Percentiles rank a stretch among this genome's conserved stretches.
Conservation (phyloP, 1,140 invertebrate genomes). For the Periplaneta americana region DNA sequence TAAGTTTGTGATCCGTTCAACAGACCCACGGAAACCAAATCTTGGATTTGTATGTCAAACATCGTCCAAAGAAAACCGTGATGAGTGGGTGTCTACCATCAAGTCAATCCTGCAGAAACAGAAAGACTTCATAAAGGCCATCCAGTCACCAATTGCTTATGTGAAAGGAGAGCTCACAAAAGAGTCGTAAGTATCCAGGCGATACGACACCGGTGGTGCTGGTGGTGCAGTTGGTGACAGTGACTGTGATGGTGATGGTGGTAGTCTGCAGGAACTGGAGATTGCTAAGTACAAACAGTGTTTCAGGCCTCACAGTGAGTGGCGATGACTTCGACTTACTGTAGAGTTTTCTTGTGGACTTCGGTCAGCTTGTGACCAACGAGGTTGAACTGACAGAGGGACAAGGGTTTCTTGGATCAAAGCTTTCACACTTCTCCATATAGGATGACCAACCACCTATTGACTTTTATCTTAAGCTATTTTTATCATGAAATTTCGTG, state of each 20-base stretch:
- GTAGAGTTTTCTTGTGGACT: neutral
- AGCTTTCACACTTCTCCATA: neutral
- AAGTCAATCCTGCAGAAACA: conserved; percentile 83
- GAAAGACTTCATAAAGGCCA: conserved; percentile 80
- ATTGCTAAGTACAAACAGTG: neutral
- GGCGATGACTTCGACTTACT: neutral
- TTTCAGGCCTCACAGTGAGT: neutral
- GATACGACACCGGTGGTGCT: neutral
- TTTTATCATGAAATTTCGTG: neutral
- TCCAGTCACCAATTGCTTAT: conserved; percentile 91
- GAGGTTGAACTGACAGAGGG: neutral
- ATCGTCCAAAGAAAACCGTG: conserved; percentile 51
- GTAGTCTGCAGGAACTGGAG: neutral
- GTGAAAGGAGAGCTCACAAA: conserved; percentile 75
- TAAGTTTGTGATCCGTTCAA: conserved; percentile 78
- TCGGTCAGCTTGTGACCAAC: neutral
- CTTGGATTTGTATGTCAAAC: conserved; percentile 72
- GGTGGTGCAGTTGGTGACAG: neutral
- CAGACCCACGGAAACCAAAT: conserved; percentile 68
- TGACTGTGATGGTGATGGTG: neutral
- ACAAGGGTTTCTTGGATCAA: neutral
- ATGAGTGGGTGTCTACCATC: conserved; percentile 81
- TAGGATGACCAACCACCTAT: neutral
- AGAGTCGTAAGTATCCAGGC: conserved; percentile 53
- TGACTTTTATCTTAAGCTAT: neutral